A percentile compares a stretch with the other conserved stretches of the same genome.
These are phyloP conservation scores for Diuraphis noxia DNA, from an alignment of 1,140 invertebrate species.

Conservation along the genomic window DNA sequence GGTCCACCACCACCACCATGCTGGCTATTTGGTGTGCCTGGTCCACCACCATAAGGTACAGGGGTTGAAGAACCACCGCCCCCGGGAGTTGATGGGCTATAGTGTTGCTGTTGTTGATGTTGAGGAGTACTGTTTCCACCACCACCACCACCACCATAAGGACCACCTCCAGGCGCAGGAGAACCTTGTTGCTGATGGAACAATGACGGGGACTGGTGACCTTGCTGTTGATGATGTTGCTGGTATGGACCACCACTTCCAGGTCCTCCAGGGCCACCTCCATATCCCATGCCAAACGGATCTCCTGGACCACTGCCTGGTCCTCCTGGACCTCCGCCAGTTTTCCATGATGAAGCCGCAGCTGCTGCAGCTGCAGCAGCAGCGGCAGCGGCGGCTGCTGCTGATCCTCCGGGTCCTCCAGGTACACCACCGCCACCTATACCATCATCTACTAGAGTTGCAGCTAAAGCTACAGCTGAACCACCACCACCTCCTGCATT, in stretches of 20 bases:
- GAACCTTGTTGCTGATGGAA: constrained; percentile 50
- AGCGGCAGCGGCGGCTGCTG: constrained; percentile 8
- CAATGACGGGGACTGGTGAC: constrained; percentile 42
- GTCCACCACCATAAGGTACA: constrained; percentile 34
- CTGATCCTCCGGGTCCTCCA: not conserved
- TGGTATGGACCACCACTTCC: constrained; percentile 24
- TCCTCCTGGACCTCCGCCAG: constrained; percentile 31
- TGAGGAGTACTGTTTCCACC: constrained; percentile 32
- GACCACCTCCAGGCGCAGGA: not conserved
- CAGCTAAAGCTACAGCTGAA: not conserved
- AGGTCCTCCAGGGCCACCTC: not conserved
- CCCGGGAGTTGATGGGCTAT: constrained; percentile 25
- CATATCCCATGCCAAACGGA: constrained; percentile 19
- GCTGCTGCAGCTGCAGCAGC: constrained; percentile 17
- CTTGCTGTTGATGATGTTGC: constrained; percentile 35
- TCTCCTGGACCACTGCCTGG: constrained; percentile 22
- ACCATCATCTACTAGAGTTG: constrained; percentile 26
- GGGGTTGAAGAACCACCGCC: constrained; percentile 38
- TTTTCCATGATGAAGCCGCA: constrained; percentile 29
- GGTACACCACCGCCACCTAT: not conserved
- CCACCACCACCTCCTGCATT: not conserved
- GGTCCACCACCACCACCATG: not conserved
- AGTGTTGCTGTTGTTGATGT: constrained; percentile 34
- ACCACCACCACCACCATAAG: not conserved
- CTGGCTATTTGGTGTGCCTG: constrained; percentile 34